These are phyloP conservation scores for Distichodus sexfasciatus DNA, from an alignment of 2,797 vertebrate genomes.

Conservation along the genomic window DNA sequence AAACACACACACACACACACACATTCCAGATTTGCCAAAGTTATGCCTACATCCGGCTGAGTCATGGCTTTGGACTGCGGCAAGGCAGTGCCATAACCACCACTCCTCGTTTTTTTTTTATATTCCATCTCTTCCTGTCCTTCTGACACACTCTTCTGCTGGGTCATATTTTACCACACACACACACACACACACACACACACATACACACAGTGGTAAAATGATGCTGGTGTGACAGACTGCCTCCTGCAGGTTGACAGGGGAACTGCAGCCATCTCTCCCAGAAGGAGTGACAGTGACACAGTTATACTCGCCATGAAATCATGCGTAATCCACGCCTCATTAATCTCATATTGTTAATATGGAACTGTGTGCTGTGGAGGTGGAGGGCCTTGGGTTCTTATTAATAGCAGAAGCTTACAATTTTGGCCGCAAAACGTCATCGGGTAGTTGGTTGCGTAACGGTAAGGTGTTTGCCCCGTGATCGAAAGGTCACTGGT, in stretches of 20 bases:
- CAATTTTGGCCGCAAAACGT: no score
- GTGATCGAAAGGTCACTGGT: no score
- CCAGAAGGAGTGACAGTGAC: no score
- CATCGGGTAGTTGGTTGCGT: no score
- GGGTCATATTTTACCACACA: constrained; percentile 54
- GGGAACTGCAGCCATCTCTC: constrained; percentile 60
- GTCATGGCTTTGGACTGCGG: constrained; percentile 35
- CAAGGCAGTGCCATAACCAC: constrained; percentile 33
- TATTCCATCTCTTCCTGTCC: constrained; percentile 32
- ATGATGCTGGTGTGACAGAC: constrained; percentile 51
- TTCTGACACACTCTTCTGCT: constrained; percentile 41
- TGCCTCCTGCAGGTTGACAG: constrained; percentile 67
- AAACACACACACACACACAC: constrained; percentile 5
- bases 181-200: constrained; percentile 43
- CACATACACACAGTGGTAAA: constrained; percentile 36
- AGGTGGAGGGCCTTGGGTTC: no score
- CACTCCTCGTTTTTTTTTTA: constrained; percentile 34
- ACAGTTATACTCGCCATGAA: constrained; percentile 53
- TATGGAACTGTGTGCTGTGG: no score
- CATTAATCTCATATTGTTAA: no score
- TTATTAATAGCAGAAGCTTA: no score
- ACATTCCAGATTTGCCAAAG: not conserved
- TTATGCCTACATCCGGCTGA: constrained; percentile 39
- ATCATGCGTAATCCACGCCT: not conserved
- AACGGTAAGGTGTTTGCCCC: no score